Evolutionary conservation across 2,888 invertebrate genomes (phyloP), one percentile per base, ranked within the genome.

Genomic region (Danaus chrysippus): DNA sequence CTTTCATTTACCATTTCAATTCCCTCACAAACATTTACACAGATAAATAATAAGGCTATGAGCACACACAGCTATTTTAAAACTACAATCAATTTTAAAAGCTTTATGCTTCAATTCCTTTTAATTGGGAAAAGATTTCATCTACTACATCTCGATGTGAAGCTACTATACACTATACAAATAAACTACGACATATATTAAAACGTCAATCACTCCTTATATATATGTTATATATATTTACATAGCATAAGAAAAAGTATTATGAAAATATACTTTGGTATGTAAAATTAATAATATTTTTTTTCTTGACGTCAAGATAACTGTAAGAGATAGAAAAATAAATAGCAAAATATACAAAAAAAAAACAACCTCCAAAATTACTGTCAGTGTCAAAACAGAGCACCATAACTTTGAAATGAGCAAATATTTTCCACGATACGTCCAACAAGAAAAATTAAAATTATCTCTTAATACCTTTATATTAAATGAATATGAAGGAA

Each of bases 401-500:
- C 82, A 82, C 83, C 83, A 82, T 76, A 76, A 70, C 74, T 69
- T 71, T 69, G 68, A 77, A 71, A 74, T 82, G 81, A 82, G 79
- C 78, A 80, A 67, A 69, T 58, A 64, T 63, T 56, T 59, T 66
- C 55, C 66, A 54, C 53, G 56, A 64, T 59, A 65, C 46, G 34
- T 62, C 56, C 54, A 59, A 10, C 44, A 13, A 53, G 53, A 62
- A 56, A 55, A 59, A 57, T 66, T 57, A 58, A 58, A 63, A 61
- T 70, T 70, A 68, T 75, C 83, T 73, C 81, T 66, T 83, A 72
- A 75, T 66, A 74, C 84, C 86, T 84, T 85, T 84, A 87, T 87
- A 87, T 86, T 60, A 66, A 71, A 43, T 64, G 70, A 80, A 87
- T 87, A 87, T 84, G 78, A 84, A 84, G 86, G 84, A 81, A 79